Evolutionary conservation across 2,113 vertebrate genomes (phyloP).

Genomic region (Amphiprion percula): DNA sequence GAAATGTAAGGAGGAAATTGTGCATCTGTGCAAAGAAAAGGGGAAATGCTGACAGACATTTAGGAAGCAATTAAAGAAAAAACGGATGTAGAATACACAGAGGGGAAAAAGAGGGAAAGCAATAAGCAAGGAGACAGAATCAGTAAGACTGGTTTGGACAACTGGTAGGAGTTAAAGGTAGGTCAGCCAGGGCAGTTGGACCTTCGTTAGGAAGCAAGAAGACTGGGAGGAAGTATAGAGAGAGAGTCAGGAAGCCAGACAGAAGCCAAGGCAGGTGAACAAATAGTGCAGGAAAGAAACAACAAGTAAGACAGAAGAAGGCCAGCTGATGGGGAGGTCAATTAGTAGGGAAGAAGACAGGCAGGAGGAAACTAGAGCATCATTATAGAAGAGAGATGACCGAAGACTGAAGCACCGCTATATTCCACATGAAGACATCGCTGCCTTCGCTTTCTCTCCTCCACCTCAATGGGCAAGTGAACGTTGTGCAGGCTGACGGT

Average conservation of each 20-base stretch:
- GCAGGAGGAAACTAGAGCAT: slow-evolving; percentile 16
- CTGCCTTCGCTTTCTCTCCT: not conserved
- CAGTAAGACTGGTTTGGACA: not conserved
- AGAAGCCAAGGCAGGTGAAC: slow-evolving; percentile 18
- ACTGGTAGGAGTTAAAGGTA: not conserved
- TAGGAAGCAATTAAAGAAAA: too few species aligned
- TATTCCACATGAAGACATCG: slow-evolving; percentile 18
- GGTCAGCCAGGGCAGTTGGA: not conserved
- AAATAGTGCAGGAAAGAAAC: not conserved
- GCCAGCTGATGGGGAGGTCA: not conserved
- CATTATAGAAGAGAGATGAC: slow-evolving; percentile 14
- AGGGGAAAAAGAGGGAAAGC: not conserved
- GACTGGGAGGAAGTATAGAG: not conserved
- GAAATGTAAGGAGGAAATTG: too few species aligned
- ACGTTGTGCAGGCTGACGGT: not conserved
- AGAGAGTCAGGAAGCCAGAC: slow-evolving; percentile 8
- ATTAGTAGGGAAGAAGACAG: not conserved
- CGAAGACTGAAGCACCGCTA: not conserved
- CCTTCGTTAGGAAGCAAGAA: slow-evolving; percentile 20
- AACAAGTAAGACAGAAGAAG: not conserved
- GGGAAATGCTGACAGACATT: too few species aligned
- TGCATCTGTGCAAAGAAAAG: too few species aligned
- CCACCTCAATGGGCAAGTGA: slow-evolving; percentile 11
- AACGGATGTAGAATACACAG: not conserved
- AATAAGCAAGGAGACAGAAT: not conserved